A percentile compares a stretch with the other conserved stretches of the same genome.
Evolutionary conservation across 2,797 vertebrate species (phyloP).

Genomic region (Nannoperca obscura): DNA sequence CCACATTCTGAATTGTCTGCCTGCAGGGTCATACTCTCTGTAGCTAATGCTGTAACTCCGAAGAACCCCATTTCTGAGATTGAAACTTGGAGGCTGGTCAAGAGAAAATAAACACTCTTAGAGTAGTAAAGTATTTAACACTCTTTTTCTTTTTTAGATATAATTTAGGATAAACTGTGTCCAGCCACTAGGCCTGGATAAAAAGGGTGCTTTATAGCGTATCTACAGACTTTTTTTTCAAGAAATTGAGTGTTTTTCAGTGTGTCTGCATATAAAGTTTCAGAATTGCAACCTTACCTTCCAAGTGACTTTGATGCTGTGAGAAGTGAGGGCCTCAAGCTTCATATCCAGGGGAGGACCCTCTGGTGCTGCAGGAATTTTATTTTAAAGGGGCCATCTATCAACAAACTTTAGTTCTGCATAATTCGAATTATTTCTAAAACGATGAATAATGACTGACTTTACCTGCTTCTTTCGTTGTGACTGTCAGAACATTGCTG

Average conservation of each 20-base stretch:
- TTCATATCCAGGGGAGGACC: conserved; percentile 74
- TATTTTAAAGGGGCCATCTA: neutral
- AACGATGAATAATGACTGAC: neutral
- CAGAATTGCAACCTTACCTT: conserved; percentile 62
- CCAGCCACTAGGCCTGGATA: neutral
- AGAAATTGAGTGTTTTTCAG: neutral
- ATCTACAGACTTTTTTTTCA: neutral
- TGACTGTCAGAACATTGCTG: conserved; percentile 75
- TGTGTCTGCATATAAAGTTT: neutral
- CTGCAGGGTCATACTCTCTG: conserved; percentile 55
- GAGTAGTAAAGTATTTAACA: neutral
- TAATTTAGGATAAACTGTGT: neutral
- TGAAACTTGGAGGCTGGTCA: conserved; percentile 63
- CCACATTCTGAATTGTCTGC: conserved; percentile 47
- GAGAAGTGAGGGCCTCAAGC: conserved; percentile 56
- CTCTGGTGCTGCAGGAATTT: conserved; percentile 72
- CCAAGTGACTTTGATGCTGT: conserved; percentile 73
- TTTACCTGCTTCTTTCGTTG: conserved; percentile 78
- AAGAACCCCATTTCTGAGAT: conserved; percentile 71
- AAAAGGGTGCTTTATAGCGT: neutral
- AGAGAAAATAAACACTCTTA: conserved; percentile 10
- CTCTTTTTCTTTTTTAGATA: neutral
- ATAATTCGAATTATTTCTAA: neutral
- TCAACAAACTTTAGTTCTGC: neutral
- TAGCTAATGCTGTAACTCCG: conserved; percentile 71